A percentile compares a stretch with the other conserved stretches of the same genome.
Conservation (phyloP, 2,797 vertebrate species). For the Astyanax mexicanus region DNA sequence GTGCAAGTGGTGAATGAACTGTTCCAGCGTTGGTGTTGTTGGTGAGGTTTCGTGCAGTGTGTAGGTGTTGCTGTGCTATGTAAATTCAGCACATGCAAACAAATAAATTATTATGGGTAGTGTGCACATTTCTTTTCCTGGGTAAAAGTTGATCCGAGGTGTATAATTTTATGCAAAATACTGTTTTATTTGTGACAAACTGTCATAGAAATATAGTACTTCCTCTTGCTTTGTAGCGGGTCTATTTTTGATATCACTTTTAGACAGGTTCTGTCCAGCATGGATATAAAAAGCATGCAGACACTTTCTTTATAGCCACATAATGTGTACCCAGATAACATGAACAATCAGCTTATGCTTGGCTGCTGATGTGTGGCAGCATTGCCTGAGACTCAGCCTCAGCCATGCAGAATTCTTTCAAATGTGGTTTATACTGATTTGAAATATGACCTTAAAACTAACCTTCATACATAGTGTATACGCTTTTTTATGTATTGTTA, state of each 20-base stretch:
- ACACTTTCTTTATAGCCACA: no score
- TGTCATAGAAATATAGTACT: background rate
- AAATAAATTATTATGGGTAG: background rate
- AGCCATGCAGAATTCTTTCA: no score
- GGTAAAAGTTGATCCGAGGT: background rate
- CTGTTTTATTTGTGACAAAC: background rate
- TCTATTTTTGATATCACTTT: background rate
- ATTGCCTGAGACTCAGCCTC: no score
- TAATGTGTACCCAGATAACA: no score
- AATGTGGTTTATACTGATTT: no score
- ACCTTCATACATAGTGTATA: no score
- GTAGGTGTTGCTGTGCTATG: conserved; percentile 17
- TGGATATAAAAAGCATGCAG: background rate
- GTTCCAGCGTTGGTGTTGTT: no score
- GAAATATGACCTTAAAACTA: no score
- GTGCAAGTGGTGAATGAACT: no score
- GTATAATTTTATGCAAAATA: background rate
- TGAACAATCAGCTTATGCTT: no score
- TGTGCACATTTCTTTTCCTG: background rate
- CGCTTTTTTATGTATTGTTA: no score
- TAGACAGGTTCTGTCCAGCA: background rate
- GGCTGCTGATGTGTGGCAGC: no score
- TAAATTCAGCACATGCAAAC: conserved; percentile 37
- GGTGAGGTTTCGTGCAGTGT: background rate
- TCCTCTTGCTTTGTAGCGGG: background rate